Evolutionary conservation across 2,113 vertebrate genomes (phyloP), one percentile per base, ranked within the genome.

Genomic region (Anolis sagrei): DNA sequence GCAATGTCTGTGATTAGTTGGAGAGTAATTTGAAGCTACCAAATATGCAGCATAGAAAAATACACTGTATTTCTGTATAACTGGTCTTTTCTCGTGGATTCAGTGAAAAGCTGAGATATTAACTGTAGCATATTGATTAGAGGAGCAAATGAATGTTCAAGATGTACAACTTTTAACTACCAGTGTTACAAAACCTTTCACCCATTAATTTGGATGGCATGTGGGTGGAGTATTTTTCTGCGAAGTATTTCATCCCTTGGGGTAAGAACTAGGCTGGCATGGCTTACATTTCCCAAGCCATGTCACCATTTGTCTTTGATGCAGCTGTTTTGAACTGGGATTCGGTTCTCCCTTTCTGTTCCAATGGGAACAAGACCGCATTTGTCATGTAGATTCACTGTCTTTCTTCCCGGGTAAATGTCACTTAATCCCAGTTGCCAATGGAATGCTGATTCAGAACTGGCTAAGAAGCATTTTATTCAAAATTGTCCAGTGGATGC

Each of bases 111-210:
- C 84, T 81, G 84, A 86, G 70, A 48, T n/a, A 86, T 19, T 8
- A 49, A 23, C 72, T 86, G 21, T 81, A 61, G 69, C 74, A 86
- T 86, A 77, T 86, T 81, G 84, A 78, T 80, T 70, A 86, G 69
- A 69, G 73, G 14, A 66, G 44, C n/a, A 81, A 58, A 64, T 81
- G 78, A 64, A 86, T 66, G 66, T 68, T 74, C 58, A 81, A 36
- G 8, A 36, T 66, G 25, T 81, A 39, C 11, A 36, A 44, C 39
- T 75, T 51, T 86, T 66, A 51, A 14, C 64, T 36, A 49, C 27
- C 78, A 79, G 70, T 78, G n/a, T n/a, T 69, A n/a, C 25, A 58
- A 44, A 48, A 86, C 32, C 58, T 7, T 79, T 39, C 54, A n/a
- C 25, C 34, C 39, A 74, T 86, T 86, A 13, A 51, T 36, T 21